phyloP scores from a whole-genome alignment of 92 coral and sea anemone genomes.

The Siderastrea radians region DNA sequence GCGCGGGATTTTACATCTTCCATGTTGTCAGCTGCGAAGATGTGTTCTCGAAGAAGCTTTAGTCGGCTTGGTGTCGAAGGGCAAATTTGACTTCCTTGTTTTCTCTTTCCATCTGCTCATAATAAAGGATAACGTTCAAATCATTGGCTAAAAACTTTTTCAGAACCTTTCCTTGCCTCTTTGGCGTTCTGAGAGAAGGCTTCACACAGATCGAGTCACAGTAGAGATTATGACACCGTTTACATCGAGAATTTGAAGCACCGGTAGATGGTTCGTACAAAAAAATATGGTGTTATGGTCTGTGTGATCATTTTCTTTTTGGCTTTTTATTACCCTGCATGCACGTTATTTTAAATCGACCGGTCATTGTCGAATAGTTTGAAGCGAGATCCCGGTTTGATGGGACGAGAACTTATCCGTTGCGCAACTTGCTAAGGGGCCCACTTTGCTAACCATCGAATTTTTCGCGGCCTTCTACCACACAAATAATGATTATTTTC shows the following conservation, averaged over 20 bases:
- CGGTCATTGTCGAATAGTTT: neutral
- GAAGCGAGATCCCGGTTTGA: neutral
- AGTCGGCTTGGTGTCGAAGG: constrained; percentile 8
- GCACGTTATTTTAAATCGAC: neutral
- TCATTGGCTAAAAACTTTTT: neutral
- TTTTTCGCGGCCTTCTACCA: constrained; percentile 18
- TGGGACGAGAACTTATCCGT: constrained; percentile 6
- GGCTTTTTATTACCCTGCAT: neutral
- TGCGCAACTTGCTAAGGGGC: constrained; percentile 31
- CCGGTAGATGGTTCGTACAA: neutral
- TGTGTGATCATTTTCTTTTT: constrained; percentile 3
- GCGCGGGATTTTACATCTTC: constrained; percentile 40
- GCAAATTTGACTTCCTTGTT: neutral
- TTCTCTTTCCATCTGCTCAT: neutral
- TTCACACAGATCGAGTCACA: neutral
- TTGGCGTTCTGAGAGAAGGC: constrained; percentile 1
- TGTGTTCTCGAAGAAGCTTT: constrained; percentile 40
- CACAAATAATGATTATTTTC: constrained; percentile 22
- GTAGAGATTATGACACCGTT: constrained; percentile 7
- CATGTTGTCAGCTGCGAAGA: constrained; percentile 44
- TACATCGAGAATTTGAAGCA: constrained; percentile 11
- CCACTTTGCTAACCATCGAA: neutral
- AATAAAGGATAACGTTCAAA: neutral
- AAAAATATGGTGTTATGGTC: constrained; percentile 33
- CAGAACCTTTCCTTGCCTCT: neutral